Base-by-base conservation (phyloP, 2,113 vertebrate genomes). In the Syngnathoides biaculeatus region DNA sequence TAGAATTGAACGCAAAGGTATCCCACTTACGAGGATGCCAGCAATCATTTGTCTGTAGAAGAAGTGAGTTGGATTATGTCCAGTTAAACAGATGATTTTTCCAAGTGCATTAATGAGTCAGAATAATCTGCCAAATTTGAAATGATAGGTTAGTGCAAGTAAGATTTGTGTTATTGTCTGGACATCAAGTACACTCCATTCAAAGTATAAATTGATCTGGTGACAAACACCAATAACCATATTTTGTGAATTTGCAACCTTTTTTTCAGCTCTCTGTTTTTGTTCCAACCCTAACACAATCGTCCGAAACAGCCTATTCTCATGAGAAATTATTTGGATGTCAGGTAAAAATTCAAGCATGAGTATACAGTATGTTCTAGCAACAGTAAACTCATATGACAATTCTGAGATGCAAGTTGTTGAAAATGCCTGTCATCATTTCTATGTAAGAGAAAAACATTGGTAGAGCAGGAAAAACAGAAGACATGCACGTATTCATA, bases 81-180 rank as follows among this genome's bases (percentile, higher is more conserved):
- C 77, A 72, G 66, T 78, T 64, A 50, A 74, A 80, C n/a, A 66
- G 43, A 79, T 79, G 79, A 83, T 75, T 78, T 77, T 79, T 78
- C 82, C 1, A 24, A 82, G 79, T 81, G 77, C 79, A 78, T 84
- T 82, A 75, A 82, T 71, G 65, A 81, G 62, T 61, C 77, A 78
- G 67, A 81, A 73, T 64, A 72, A 72, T 82, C 76, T 85, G 84
- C 84, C 84, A 90, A 88, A 88, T 86, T 86, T 74, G 0, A 42
- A 40, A 43, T 42, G 22, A 45, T 1, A 7, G 17, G 60, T 26
- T 43, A 38, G 30, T 20, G 15, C n/a, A 39, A 59, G 27, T 59
- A 43, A 65, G 26, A 20, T 60, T 64, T 17, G 43, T 5, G 17
- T 61, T 22, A 10, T 42, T 13, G 43, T 24, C 14, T 42, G 38